Evolutionary conservation across 1,140 invertebrate species (phyloP), one percentile per base, ranked within the genome.

Genomic region (Lysiphlebus fabarum): DNA sequence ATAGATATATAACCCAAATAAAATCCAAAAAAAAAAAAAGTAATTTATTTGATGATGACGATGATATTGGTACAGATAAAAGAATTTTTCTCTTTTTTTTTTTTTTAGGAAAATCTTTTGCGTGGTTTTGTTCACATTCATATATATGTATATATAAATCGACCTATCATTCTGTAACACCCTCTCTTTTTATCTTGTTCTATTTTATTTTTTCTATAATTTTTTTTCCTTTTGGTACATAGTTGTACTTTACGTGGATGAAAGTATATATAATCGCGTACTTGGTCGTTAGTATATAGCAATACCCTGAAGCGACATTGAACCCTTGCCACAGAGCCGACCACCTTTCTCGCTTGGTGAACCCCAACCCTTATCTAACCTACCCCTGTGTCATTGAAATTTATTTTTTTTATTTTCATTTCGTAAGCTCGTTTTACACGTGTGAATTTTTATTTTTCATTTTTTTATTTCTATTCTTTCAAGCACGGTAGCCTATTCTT

Each of bases 271-370:
- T 70, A 70, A 70, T 70, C 68, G 68, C 49, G 61, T 58, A 65
- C 65, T 63, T 68, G 68, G 67, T 70, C 68, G 68, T 70, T 70
- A 70, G 68, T 62, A n/a, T n/a, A n/a, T n/a, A 54, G 63, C 62
- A 62, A 45, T 63, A 62, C 68, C 67, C 53, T 51, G 65, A 62
- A 64, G 68, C 68, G 56, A 65, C 65, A 65, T 67, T 70, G 67
- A 70, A 68, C 68, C 68, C 68, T 70, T 68, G 65, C 65, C 63
- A 58, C 56, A 53, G 61, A 17, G 45, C 50, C 60, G 57, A 61
- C 63, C 63, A 65, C 63, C 63, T 63, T 65, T 63, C 53, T 60
- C 44, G 63, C 45, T 26, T 26, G 41, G 54, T 51, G 48, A 49
- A 49, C 44, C 33, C 56, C 34, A 10, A 11, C 49, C 42, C 43